phyloP scores from a whole-genome alignment of 2,888 invertebrate genomes.

The Acronicta alni region DNA sequence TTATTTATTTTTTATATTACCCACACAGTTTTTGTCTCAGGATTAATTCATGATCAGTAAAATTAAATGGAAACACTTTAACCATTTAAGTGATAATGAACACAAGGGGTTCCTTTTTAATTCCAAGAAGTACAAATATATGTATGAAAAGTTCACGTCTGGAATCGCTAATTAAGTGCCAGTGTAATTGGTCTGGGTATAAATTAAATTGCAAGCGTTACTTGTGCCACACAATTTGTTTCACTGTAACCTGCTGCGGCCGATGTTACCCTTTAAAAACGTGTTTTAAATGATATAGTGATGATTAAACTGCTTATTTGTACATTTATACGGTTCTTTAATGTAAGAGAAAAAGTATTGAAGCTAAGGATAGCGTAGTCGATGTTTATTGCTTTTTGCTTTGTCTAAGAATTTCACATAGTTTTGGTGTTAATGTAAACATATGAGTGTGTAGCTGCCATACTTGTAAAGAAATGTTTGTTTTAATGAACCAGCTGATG shows the following conservation, averaged over 20 bases:
- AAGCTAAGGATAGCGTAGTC: slow-evolving; percentile 20
- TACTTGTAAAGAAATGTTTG: slow-evolving; percentile 12
- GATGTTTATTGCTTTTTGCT: slow-evolving; percentile 9
- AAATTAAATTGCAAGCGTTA: slow-evolving; percentile 49
- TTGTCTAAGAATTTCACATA: slow-evolving; percentile 10
- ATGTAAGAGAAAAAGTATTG: slow-evolving; percentile 28
- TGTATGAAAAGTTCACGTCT: slow-evolving; percentile 43
- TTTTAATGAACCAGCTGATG: neutral
- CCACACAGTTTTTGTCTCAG: neutral
- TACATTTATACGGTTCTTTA: slow-evolving; percentile 32
- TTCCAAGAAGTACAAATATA: slow-evolving; percentile 42
- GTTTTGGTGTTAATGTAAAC: slow-evolving; percentile 36
- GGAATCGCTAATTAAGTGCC: slow-evolving; percentile 51
- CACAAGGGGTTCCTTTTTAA: slow-evolving; percentile 18
- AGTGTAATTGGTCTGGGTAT: slow-evolving; percentile 44
- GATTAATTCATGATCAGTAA: neutral
- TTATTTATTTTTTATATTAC: no score
- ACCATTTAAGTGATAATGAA: slow-evolving; percentile 14
- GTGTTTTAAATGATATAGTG: slow-evolving; percentile 41
- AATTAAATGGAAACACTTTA: slow-evolving; percentile 12
- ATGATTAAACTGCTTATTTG: slow-evolving; percentile 26
- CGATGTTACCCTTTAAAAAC: slow-evolving; percentile 45
- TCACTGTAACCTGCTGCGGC: slow-evolving; percentile 16
- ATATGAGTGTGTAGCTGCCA: slow-evolving; percentile 18
- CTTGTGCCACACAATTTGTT: slow-evolving; percentile 40